Percentiles rank a stretch among this genome's conserved stretches.
phyloP scores from a whole-genome alignment of 2,797 vertebrate species.

The Rhinophrynus dorsalis region DNA sequence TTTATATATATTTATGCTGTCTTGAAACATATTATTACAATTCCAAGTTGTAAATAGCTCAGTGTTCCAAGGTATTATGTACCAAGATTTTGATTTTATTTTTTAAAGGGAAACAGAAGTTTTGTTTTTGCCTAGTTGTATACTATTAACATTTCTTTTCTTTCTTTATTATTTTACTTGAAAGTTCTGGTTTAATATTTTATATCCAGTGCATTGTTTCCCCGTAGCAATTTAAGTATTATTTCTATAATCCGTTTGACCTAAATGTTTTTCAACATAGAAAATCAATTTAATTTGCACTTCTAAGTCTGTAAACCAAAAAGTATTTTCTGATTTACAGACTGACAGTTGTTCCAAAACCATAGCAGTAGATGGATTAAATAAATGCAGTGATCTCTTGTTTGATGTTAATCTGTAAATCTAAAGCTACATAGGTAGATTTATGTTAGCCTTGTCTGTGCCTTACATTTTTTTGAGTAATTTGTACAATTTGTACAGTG shows the following conservation, averaged over 20 bases:
- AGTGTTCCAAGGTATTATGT: too few relatives aligned
- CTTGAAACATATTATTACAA: too few relatives aligned
- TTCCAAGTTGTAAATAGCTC: too few relatives aligned
- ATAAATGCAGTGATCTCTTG: neutral
- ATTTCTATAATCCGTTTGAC: slow-evolving; percentile 11
- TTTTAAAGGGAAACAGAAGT: too few relatives aligned
- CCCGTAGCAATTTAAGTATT: slow-evolving; percentile 2
- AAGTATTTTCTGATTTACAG: neutral
- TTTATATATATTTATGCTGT: too few relatives aligned
- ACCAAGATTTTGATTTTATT: too few relatives aligned
- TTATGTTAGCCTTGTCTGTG: neutral
- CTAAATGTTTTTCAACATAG: neutral
- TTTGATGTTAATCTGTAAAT: neutral
- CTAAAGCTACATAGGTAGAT: neutral
- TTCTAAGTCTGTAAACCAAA: neutral
- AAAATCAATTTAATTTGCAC: slow-evolving; percentile 13
- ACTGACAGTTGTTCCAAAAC: neutral
- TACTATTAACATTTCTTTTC: too few relatives aligned
- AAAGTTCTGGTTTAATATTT: neutral
- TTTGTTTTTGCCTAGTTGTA: too few relatives aligned
- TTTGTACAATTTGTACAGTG: too few relatives aligned
- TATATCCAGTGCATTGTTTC: neutral
- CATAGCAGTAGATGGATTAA: neutral
- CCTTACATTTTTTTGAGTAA: too few relatives aligned
- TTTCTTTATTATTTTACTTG: neutral